Conservation (phyloP, 92 coral and sea anemone species). For the Phenganax stokvisi region DNA sequence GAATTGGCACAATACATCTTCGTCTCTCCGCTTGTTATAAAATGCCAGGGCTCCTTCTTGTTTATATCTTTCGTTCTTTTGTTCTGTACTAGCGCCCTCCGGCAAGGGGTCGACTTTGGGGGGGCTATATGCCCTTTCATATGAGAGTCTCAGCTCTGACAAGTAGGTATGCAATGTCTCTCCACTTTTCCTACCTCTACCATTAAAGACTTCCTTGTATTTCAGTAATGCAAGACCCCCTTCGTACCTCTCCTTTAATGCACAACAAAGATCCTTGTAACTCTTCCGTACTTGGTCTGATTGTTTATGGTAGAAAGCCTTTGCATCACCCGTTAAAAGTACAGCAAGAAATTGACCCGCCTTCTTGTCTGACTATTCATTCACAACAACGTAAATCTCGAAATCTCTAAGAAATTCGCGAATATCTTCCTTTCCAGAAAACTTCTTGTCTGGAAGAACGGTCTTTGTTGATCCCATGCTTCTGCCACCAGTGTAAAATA, state of each 20-base stretch:
- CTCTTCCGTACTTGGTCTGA: constrained; percentile 44
- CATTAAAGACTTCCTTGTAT: constrained; percentile 46
- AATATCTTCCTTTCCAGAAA: constrained; percentile 41
- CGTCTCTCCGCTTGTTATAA: not conserved
- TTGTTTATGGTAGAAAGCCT: constrained; percentile 46
- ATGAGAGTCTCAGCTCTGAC: constrained; percentile 34
- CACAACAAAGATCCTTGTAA: constrained; percentile 41
- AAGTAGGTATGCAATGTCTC: constrained; percentile 50
- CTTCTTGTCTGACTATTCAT: constrained; percentile 47
- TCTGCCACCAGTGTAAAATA: constrained; percentile 46
- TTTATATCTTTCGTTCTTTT: not conserved
- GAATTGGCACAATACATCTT: not conserved
- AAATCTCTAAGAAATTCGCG: constrained; percentile 45
- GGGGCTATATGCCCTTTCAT: no score
- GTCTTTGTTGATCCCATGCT: constrained; percentile 39
- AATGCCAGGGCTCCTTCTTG: not conserved
- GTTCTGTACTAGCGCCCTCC: no score
- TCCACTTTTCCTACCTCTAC: constrained; percentile 30
- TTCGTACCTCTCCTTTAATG: constrained; percentile 47
- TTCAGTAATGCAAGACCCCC: constrained; percentile 49
- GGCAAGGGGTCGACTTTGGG: no score
- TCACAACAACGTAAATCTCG: constrained; percentile 37
- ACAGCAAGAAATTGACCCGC: constrained; percentile 47
- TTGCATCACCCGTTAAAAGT: constrained; percentile 44
- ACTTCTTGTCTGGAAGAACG: constrained; percentile 39